Evolutionary conservation across 1,140 invertebrate genomes (phyloP), one percentile per base, ranked within the genome.

Genomic region (Ceratina calcarata): DNA sequence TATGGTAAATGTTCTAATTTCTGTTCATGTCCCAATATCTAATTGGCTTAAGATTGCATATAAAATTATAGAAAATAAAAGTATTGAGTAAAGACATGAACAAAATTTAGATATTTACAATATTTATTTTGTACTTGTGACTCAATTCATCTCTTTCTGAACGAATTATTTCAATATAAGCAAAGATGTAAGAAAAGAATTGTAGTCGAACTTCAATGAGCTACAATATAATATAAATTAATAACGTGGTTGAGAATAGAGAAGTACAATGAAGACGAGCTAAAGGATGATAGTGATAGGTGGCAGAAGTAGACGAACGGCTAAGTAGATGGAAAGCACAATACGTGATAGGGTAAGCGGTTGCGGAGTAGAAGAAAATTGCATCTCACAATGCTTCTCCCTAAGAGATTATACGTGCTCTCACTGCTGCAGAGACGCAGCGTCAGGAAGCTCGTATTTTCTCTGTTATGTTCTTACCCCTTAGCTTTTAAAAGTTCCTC

Each of bases 401-500:
- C 15, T 57, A 45, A 7, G 8, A 57, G 62, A 24, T 75, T 75
- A 22, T 66, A 75, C 27, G 27, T 45, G 15, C n/a, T n/a, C n/a
- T n/a, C n/a, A n/a, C n/a, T n/a, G n/a, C n/a, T 66, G 61, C 22
- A 65, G 27, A 3, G 3, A 18, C 15, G 6, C 18, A 10, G 27
- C 12, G 20, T 20, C 22, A 32, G 20, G 15, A 15, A 51, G 53
- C 53, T 55, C 53, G 1, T 68, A 20, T 7, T 49, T 32, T 32
- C 57, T 24, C 49, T 32, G 37, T 61, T 61, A 22, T 51, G 37
- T 61, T 69, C 55, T 61, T 22, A 51, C 22, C 65, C 58, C 65
- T 60, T 69, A 32, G 22, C 55, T 77, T 69, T 77, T 61, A 69
- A 77, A 77, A 77, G 65, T 77, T 77, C 22, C 22, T 27, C 6